phyloP scores from a whole-genome alignment of 2,113 vertebrate genomes.

The Platysternon megacephalum region DNA sequence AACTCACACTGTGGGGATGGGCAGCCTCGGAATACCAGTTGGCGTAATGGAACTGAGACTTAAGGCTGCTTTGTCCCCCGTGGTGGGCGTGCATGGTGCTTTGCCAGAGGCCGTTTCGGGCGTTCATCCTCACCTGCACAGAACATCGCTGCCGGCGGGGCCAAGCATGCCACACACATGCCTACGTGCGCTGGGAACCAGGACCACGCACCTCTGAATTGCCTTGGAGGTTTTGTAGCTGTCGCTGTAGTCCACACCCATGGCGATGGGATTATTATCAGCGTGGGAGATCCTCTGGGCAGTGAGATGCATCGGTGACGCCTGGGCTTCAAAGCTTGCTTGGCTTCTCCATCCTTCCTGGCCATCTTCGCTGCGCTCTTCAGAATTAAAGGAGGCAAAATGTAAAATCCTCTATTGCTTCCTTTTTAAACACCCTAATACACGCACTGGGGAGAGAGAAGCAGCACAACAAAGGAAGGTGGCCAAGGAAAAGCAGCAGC shows the following conservation, averaged over 20 bases:
- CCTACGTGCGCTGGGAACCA: neutral
- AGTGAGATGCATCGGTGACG: neutral
- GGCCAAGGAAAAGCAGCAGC: neutral
- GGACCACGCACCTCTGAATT: neutral
- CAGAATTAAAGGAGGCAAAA: fast-evolving
- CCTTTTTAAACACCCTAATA: too few relatives aligned
- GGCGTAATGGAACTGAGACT: neutral
- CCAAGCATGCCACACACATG: neutral
- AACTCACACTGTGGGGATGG: too few relatives aligned
- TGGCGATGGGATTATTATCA: slow-evolving; percentile 1
- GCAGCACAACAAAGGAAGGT: neutral
- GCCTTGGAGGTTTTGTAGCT: neutral
- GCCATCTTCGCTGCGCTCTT: neutral
- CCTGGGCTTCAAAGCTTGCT: neutral
- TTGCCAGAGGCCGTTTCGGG: neutral
- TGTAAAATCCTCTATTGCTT: fast-evolving
- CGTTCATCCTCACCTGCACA: too few relatives aligned
- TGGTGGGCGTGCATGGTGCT: neutral
- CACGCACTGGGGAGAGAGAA: neutral
- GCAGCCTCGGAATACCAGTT: neutral
- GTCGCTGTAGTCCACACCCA: neutral
- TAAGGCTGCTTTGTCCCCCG: neutral
- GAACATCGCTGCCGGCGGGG: too few relatives aligned
- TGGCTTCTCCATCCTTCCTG: neutral
- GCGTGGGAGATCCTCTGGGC: slow-evolving; percentile 22